phyloP scores from a whole-genome alignment of 2,113 vertebrate genomes.

The Lophochroa leadbeateri region DNA sequence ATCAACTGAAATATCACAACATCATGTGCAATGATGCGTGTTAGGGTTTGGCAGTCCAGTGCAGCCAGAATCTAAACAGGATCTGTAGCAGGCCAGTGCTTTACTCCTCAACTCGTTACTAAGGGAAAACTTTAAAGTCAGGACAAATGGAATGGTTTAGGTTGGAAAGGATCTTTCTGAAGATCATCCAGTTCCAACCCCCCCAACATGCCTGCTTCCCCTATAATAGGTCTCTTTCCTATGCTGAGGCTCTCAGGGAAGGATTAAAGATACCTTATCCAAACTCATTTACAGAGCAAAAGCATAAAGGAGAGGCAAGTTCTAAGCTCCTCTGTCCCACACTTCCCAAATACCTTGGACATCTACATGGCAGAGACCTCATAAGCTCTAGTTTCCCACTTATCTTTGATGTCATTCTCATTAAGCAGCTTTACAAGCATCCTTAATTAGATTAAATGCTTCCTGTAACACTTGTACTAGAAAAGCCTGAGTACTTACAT shows the following conservation, averaged over 20 bases:
- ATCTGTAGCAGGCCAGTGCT: neutral
- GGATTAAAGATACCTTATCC: neutral
- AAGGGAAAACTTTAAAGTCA: neutral
- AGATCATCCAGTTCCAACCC: neutral
- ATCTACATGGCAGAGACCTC: neutral
- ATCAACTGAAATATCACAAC: neutral
- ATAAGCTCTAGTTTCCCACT: neutral
- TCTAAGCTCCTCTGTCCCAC: neutral
- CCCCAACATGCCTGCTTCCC: neutral
- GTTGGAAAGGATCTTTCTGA: neutral
- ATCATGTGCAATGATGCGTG: neutral
- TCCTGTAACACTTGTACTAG: neutral
- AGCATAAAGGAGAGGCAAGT: neutral
- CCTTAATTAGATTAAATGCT: neutral
- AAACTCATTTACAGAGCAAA: neutral
- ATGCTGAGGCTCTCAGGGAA: neutral
- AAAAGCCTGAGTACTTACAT: neutral
- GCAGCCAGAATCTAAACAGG: neutral
- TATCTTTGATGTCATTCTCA: neutral
- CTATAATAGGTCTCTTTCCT: neutral
- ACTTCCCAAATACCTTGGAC: neutral
- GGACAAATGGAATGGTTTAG: neutral
- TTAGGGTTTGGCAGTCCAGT: neutral
- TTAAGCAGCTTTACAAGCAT: neutral
- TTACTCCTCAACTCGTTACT: neutral